phyloP scores from a whole-genome alignment of 2,113 vertebrate genomes.

The Lichenostomus cassidix region DNA sequence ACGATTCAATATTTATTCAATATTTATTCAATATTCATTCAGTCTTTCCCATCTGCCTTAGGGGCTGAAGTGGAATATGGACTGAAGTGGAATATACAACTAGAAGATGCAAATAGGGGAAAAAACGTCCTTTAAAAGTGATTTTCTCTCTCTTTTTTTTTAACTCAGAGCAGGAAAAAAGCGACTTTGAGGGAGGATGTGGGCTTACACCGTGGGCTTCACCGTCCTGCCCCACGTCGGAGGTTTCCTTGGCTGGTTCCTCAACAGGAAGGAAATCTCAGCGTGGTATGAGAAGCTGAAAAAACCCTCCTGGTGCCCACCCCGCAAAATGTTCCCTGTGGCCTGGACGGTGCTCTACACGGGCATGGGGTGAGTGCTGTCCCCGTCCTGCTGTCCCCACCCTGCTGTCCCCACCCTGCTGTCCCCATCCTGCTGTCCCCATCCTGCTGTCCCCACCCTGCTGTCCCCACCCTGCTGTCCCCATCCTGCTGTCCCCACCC shows the following conservation, averaged over 20 bases:
- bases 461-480: fast-evolving
- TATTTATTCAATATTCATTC: too few relatives aligned
- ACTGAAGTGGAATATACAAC: background rate
- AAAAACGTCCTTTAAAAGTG: background rate
- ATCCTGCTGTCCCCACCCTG: too few relatives aligned
- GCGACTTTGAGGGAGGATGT: conserved; percentile 68
- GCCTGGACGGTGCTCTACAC: conserved; percentile 86
- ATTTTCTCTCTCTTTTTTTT: background rate
- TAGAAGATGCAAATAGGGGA: background rate
- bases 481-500: fast-evolving
- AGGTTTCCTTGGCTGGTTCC: conserved; percentile 77
- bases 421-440: background rate
- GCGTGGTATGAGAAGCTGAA: conserved; percentile 80
- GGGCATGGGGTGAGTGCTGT: conserved; percentile 81
- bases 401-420: fast-evolving
- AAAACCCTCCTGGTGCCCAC: conserved; percentile 84
- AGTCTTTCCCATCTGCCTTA: background rate
- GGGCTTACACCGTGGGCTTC: conserved; percentile 78
- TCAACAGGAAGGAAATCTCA: conserved; percentile 72
- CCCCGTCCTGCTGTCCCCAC: fast-evolving
- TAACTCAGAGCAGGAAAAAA: background rate
- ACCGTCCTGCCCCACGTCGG: conserved; percentile 85
- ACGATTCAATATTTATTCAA: too few relatives aligned
- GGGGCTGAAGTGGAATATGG: background rate
- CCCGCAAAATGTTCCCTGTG: conserved; percentile 77